Percentiles rank a stretch among this genome's conserved stretches.
Conservation (phyloP, 1,140 invertebrate species). For the Drosophila kohkoa region DNA sequence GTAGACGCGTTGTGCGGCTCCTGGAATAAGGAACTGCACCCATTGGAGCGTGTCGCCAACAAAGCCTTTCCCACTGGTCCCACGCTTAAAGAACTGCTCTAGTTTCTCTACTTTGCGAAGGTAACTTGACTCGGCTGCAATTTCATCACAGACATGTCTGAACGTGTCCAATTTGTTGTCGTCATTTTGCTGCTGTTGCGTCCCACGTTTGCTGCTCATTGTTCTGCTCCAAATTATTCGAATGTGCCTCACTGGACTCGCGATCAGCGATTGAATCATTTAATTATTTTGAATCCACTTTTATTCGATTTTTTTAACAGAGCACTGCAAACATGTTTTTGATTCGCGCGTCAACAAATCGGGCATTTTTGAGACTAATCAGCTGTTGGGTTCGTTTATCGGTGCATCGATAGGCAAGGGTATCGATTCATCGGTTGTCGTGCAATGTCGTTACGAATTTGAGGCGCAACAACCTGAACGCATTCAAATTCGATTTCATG, state of each 20-base stretch:
- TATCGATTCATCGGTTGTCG: slow-evolving; percentile 82
- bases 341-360: slow-evolving; percentile 92
- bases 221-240: slow-evolving; percentile 8
- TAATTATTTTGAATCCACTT: slow-evolving; percentile 22
- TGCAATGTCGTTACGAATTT: slow-evolving; percentile 93
- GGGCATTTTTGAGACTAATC: slow-evolving; percentile 91
- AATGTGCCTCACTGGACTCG: slow-evolving; percentile 1
- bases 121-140: slow-evolving; percentile 92
- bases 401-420: slow-evolving; percentile 55
- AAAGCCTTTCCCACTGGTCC: slow-evolving; percentile 86
- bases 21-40: slow-evolving; percentile 94
- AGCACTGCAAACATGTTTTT: slow-evolving; percentile 89
- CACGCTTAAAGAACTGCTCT: slow-evolving; percentile 86
- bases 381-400: slow-evolving; percentile 86
- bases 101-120: slow-evolving; percentile 92
- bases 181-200: slow-evolving; percentile 74
- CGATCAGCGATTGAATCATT: slow-evolving; percentile 23
- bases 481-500: slow-evolving; percentile 86
- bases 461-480: slow-evolving; percentile 92
- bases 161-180: slow-evolving; percentile 93
- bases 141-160: slow-evolving; percentile 90
- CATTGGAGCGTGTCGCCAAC: slow-evolving; percentile 92
- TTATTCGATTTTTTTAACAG: slow-evolving; percentile 37
- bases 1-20: slow-evolving; percentile 93
- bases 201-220: slow-evolving; percentile 38